Base-by-base conservation (phyloP, 1,140 invertebrate species). In the Trissolcus basalis region DNA sequence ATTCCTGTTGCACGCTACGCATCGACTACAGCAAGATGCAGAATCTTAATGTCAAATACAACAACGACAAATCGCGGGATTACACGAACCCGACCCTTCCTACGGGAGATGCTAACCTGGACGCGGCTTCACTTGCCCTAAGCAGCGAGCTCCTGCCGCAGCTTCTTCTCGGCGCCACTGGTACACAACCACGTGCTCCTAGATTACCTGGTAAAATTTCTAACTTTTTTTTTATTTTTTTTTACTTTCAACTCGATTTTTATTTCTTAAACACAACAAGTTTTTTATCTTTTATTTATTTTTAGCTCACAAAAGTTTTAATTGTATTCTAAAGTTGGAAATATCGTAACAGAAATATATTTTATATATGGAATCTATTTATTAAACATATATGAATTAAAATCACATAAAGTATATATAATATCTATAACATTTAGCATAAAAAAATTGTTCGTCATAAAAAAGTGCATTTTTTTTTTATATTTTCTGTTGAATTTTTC, bases 1-100 rank as follows among this genome's bases (percentile, higher is more conserved):
- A 98, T 88, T 97, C 96, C 45, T 99, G 98, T 90, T 99, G 98
- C 91, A 99, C 97, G n/a, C 90, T 99, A 80, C 95, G 97, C 84
- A 99, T 99, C 82, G 98, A 99, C 89, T 99, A 98, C 90, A 98
- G 96, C 78, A 99, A 99, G 89, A 93, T 99, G 91, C 94, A 95
- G 67, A 97, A 95, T 67, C 90, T 99, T 69, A 99, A 99, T 89
- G 97, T 99, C 35, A 99, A 98, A 87, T 99, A 98, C 90, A 99
- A 99, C 91, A 99, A 99, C 89, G 98, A 99, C 90, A 99, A 99
- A 89, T 98, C 96, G 53, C 91, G 98, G 48, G 98, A 99, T 89
- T 99, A 98, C 90, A 99, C 98, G 71, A 99, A 99, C 89, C 97
- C 98, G 16, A 95, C 93, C 82, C 91, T 99, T 82, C 97, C 98